These are phyloP conservation scores for Herpailurus yagouaroundi DNA, from an alignment of 2,113 vertebrate species.

Conservation along the genomic window DNA sequence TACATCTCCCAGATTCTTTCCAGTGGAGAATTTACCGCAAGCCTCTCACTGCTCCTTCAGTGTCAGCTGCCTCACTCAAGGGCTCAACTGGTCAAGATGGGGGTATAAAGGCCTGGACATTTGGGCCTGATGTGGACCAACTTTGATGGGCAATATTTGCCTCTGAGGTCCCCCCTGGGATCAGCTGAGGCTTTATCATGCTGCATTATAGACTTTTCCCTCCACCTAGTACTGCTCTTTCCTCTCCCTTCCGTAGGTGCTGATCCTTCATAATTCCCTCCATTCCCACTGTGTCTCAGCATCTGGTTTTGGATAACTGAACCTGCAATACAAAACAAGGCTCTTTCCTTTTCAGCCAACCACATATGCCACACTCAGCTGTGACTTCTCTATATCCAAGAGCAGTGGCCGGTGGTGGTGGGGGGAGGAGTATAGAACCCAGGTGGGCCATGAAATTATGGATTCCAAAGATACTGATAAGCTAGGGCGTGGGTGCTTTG, in stretches of 20 bases:
- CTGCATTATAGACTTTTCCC: neutral
- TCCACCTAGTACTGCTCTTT: neutral
- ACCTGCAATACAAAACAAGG: neutral
- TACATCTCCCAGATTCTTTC: neutral
- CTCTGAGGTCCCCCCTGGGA: fast-evolving
- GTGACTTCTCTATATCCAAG: neutral
- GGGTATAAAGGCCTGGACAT: neutral
- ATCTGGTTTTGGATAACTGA: neutral
- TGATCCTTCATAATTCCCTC: neutral
- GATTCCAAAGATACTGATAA: neutral
- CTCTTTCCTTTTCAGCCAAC: neutral
- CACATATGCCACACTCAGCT: neutral
- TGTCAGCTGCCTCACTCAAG: neutral
- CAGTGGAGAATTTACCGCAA: neutral
- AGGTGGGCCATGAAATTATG: neutral
- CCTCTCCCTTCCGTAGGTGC: neutral
- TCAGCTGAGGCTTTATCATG: neutral
- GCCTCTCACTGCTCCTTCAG: neutral
- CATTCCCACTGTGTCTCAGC: neutral
- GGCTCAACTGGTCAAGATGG: neutral
- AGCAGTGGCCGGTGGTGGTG: neutral
- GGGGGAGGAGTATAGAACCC: neutral
- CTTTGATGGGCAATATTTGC: neutral
- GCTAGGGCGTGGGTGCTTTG: neutral
- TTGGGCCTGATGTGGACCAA: neutral